Evolutionary conservation across 2,888 invertebrate species (phyloP), one percentile per base, ranked within the genome.

Genomic region (Hydrotaea cyrtoneurina): DNA sequence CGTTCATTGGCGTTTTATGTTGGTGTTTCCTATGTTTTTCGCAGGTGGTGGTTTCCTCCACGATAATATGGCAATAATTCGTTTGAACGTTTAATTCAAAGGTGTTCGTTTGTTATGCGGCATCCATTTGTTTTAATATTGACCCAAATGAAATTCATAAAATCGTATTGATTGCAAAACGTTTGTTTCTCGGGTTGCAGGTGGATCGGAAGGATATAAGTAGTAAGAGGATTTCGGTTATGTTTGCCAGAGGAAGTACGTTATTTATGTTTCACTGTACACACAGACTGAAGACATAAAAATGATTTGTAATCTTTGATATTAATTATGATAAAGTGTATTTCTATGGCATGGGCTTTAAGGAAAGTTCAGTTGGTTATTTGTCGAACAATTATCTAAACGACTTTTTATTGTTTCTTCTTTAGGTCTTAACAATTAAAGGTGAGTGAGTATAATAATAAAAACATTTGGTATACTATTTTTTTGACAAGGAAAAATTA

Each of bases 41-140:
- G 21, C 55, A 39, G 39, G 39, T 39, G 53, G 5, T 0, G 59
- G 21, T 59, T 59, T 59, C 59, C 59, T 59, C 26, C 26, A 26
- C 59, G 59, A 59, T 59, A 59, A 59, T 59, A 59, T 59, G 21
- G 11, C 59, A 59, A 59, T 59, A 59, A 59, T 59, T 59, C 59
- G 55, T 59, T 26, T 23, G 26, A 23, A 15, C 26, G 59, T 59
- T 59, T 59, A 59, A 55, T 55, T 55, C 59, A 1, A 26, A 59
- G 59, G 59, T 59, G 26, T 59, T 59, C 26, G 59, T 23, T 26
- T 23, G 59, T 59, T 59, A 59, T 23, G 17, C 21, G 23, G 23
- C 26, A 59, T 19, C 55, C 26, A 59, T 59, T 59, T 59, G 26
- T 59, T 59, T 59, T 59, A 59, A 59, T 59, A 59, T 59, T 59